Evolutionary conservation across 2,113 vertebrate species (phyloP).

Genomic region (Tupaia chinensis): DNA sequence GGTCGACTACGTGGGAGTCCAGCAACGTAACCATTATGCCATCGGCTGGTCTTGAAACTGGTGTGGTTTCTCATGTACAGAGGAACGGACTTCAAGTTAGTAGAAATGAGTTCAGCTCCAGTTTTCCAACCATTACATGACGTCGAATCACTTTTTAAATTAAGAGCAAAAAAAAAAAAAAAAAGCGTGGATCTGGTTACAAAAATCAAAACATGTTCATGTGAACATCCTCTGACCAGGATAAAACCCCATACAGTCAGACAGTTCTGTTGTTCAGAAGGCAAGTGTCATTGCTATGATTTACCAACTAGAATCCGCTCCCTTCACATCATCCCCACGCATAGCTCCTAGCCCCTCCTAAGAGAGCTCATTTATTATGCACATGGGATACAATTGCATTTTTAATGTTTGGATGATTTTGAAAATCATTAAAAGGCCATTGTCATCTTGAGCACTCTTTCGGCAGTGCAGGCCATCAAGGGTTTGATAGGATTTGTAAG

Average conservation of each 20-base stretch:
- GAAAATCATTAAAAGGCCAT: conserved; percentile 71
- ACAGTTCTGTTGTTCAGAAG: not conserved
- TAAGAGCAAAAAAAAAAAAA: not conserved
- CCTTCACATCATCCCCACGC: not conserved
- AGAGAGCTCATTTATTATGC: not conserved
- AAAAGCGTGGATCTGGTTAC: accelerated
- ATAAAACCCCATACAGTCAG: not conserved
- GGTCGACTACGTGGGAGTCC: too few species aligned
- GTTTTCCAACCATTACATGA: not conserved
- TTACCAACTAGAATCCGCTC: not conserved
- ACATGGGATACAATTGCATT: not conserved
- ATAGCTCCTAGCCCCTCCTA: not conserved
- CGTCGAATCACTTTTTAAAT: not conserved
- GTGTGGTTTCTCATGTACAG: not conserved
- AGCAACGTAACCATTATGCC: too few species aligned
- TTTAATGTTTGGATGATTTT: conserved; percentile 54
- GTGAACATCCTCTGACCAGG: not conserved
- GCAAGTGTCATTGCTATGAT: accelerated
- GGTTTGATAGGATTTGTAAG: conserved; percentile 22
- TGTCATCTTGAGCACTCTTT: conserved; percentile 41
- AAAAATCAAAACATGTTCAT: not conserved
- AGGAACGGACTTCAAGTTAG: not conserved
- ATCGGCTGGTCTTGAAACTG: not conserved
- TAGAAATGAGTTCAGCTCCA: too few species aligned
- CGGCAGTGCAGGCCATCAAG: conserved; percentile 48